phyloP scores from a whole-genome alignment of 2,888 invertebrate genomes.

The Auanema sp. region DNA sequence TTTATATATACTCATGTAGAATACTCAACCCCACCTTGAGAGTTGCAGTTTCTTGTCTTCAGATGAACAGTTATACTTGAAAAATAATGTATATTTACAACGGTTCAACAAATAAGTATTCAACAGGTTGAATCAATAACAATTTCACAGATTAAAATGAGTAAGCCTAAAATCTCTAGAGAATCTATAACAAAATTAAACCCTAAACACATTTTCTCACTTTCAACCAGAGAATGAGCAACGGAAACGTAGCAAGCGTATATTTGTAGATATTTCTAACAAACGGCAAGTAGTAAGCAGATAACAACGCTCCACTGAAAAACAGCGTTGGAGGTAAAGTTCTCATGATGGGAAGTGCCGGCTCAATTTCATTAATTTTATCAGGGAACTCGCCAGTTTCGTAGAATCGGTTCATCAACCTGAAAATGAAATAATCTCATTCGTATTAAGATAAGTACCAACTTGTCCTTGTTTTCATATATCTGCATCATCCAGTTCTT shows the following conservation, averaged over 20 bases:
- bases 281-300: constrained; percentile 41
- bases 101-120: too few species aligned
- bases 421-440: constrained; percentile 18
- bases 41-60: too few species aligned
- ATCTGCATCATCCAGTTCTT: constrained; percentile 46
- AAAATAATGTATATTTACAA: too few species aligned
- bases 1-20: too few species aligned
- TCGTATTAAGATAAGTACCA: background rate
- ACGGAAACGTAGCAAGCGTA: constrained; percentile 45
- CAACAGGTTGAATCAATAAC: too few species aligned
- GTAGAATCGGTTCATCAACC: constrained; percentile 41
- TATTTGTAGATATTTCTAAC: constrained; percentile 34
- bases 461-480: constrained; percentile 50
- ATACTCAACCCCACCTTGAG: too few species aligned
- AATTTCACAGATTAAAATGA: too few species aligned
- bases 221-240: constrained; percentile 47
- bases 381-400: constrained; percentile 22
- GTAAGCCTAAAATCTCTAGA: too few species aligned
- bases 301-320: constrained; percentile 42
- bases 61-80: too few species aligned
- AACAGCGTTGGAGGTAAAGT: constrained; percentile 46
- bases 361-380: constrained; percentile 20
- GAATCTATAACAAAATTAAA: too few species aligned
- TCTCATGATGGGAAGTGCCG: constrained; percentile 32
- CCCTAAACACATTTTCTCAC: constrained; percentile 40